Evolutionary conservation across 2,797 vertebrate species (phyloP).

Genomic region (Nannoperca australis): DNA sequence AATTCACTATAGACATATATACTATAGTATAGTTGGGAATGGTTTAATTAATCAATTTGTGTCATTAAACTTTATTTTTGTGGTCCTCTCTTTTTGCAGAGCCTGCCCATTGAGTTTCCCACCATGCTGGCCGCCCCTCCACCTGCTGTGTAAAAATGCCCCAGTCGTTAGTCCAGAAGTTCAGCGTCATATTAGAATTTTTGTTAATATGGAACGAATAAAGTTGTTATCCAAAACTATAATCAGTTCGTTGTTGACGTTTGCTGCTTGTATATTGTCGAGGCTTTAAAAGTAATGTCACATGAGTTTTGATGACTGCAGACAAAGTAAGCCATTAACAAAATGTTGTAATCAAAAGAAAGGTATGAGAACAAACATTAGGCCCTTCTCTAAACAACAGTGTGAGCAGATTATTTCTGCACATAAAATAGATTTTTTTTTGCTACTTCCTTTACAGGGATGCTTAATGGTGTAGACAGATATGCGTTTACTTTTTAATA

Average conservation of each 20-base stretch:
- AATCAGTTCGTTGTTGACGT: background rate
- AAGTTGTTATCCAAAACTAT: conserved; percentile 62
- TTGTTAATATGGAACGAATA: conserved; percentile 82
- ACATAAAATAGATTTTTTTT: background rate
- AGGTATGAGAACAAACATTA: background rate
- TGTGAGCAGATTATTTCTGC: background rate
- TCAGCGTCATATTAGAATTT: conserved; percentile 60
- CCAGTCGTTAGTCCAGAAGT: conserved; percentile 27
- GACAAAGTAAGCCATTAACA: background rate
- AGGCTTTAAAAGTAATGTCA: background rate
- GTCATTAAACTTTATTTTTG: conserved; percentile 13
- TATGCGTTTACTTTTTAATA: background rate
- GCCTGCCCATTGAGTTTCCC: conserved; percentile 75
- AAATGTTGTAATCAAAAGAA: background rate
- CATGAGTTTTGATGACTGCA: background rate
- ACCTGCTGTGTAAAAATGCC: conserved; percentile 62
- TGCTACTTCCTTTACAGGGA: background rate
- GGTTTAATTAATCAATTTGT: background rate
- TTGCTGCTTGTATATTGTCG: background rate
- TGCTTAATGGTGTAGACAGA: background rate
- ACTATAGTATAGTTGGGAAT: background rate
- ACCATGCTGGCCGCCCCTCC: conserved; percentile 44
- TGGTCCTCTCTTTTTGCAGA: conserved; percentile 64
- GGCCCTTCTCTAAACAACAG: background rate
- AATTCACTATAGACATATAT: background rate